A percentile compares a stretch with the other conserved stretches of the same genome.
Evolutionary conservation across 2,113 vertebrate species (phyloP).

Genomic region (Paramormyrops kingsleyae): DNA sequence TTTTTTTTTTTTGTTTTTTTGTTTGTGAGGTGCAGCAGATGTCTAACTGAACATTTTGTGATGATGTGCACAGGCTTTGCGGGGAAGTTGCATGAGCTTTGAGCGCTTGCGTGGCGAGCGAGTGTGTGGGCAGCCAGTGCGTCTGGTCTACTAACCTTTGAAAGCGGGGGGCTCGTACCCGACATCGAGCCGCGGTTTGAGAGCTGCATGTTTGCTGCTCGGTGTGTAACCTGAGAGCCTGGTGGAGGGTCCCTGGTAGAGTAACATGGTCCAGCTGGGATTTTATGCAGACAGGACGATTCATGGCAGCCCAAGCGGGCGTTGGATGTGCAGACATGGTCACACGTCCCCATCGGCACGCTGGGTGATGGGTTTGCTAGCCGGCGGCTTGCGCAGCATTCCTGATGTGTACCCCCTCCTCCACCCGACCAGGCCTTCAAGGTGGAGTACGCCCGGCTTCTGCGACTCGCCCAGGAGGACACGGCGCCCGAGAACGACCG

Average conservation of each 20-base stretch:
- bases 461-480: slow-evolving; percentile 88
- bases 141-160: background rate
- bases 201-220: background rate
- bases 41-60: background rate
- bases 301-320: background rate
- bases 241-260: background rate
- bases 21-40: background rate
- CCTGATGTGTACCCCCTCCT: slow-evolving; percentile 19
- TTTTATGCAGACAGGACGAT: background rate
- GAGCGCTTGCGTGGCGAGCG: background rate
- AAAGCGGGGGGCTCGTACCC: background rate
- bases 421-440: slow-evolving; percentile 76
- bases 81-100: background rate
- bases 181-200: too few relatives aligned
- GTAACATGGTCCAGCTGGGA: background rate
- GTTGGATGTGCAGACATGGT: background rate
- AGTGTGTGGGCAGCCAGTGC: background rate
- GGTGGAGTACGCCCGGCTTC: slow-evolving; percentile 82
- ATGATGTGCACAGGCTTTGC: background rate
- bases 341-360: background rate
- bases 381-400: too few relatives aligned
- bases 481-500: slow-evolving; percentile 84
- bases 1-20: background rate
- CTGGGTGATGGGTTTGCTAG: background rate
- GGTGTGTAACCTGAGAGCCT: background rate